phyloP scores from a whole-genome alignment of 2,888 invertebrate species.

The Endotricha flammealis region DNA sequence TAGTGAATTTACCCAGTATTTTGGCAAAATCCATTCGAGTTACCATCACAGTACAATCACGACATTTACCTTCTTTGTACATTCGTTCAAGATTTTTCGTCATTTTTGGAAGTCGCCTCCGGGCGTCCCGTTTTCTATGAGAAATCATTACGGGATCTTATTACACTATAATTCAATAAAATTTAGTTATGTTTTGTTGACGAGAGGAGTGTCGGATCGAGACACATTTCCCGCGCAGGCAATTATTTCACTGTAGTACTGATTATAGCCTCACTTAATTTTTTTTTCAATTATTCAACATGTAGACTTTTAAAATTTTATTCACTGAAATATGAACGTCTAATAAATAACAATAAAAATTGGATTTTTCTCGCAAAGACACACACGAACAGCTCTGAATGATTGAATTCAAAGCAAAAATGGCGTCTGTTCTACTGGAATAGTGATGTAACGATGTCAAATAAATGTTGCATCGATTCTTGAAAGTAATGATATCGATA shows the following conservation, averaged over 20 bases:
- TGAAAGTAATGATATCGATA: too few relatives aligned
- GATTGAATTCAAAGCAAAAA: constrained; percentile 49
- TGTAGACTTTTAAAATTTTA: constrained; percentile 17
- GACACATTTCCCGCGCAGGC: constrained; percentile 75
- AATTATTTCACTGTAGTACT: constrained; percentile 30
- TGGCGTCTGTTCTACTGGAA: constrained; percentile 58
- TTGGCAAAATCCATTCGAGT: constrained; percentile 73
- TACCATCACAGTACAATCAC: constrained; percentile 63
- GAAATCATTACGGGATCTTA: constrained; percentile 47
- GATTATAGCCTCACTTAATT: constrained; percentile 22
- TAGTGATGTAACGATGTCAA: constrained; percentile 31
- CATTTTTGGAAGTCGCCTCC: constrained; percentile 47
- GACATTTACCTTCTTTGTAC: constrained; percentile 66
- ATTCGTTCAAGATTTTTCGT: constrained; percentile 57
- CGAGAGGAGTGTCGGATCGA: constrained; percentile 38
- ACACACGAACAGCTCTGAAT: constrained; percentile 32
- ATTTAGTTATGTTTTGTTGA: constrained; percentile 25
- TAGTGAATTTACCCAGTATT: constrained; percentile 70
- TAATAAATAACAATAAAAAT: constrained; percentile 29
- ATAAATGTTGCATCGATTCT: constrained; percentile 13
- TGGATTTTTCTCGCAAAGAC: background rate
- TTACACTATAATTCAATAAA: constrained; percentile 19
- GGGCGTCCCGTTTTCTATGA: constrained; percentile 48
- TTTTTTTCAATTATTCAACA: constrained; percentile 20
- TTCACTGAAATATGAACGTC: constrained; percentile 11